Conservation (phyloP, 1,140 invertebrate genomes). For the Heliconius congener region DNA sequence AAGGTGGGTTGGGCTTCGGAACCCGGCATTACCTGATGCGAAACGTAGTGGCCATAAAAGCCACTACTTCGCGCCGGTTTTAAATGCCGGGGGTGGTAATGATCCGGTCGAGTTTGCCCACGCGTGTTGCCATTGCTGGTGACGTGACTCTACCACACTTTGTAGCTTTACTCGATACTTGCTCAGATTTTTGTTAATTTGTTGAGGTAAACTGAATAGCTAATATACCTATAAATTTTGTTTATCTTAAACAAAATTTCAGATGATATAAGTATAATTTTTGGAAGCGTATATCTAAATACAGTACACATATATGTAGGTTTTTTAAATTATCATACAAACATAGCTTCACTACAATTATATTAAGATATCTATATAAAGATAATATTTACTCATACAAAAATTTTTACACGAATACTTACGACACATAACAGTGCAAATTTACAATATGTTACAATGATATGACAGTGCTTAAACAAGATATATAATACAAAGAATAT, state of each 20-base stretch:
- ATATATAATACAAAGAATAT: slow-evolving; percentile 13
- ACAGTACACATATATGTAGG: not conserved
- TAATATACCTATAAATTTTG: not conserved
- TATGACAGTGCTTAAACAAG: slow-evolving; percentile 10
- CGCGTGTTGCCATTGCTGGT: too few relatives aligned
- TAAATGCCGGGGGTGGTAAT: too few relatives aligned
- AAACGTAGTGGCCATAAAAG: too few relatives aligned
- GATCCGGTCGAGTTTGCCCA: too few relatives aligned
- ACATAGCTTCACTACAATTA: not conserved
- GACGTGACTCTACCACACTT: too few relatives aligned
- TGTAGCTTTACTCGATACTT: not conserved
- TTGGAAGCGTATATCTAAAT: not conserved
- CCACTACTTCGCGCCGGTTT: too few relatives aligned
- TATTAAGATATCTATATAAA: not conserved
- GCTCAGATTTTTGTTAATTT: not conserved
- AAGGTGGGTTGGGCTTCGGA: too few relatives aligned
- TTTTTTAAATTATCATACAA: not conserved
- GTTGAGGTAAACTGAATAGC: not conserved
- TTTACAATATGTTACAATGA: slow-evolving; percentile 32
- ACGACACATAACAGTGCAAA: slow-evolving; percentile 18
- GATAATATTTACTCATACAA: not conserved
- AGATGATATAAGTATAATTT: not conserved
- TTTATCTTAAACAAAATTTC: not conserved
- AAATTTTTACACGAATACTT: not conserved
- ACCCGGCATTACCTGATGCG: too few relatives aligned